phyloP scores from a whole-genome alignment of 2,113 vertebrate species.

The Misgurnus mizolepis region DNA sequence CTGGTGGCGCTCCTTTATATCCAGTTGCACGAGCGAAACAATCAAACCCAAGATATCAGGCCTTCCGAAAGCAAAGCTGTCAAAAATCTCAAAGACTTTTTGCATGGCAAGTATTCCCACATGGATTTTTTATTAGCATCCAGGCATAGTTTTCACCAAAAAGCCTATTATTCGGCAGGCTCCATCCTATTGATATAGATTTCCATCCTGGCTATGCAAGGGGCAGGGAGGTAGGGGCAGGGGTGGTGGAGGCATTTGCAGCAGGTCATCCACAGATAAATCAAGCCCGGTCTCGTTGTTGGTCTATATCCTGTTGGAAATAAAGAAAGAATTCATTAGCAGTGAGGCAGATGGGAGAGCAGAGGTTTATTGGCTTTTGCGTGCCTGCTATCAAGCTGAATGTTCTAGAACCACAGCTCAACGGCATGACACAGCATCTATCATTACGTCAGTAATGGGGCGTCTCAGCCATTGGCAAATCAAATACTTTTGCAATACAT shows the following conservation, averaged over 20 bases:
- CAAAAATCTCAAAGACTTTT: conserved; percentile 74
- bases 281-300: conserved; percentile 79
- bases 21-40: conserved; percentile 63
- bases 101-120: conserved; percentile 72
- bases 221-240: conserved; percentile 46
- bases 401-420: conserved; percentile 45
- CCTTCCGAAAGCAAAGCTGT: conserved; percentile 69
- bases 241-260: conserved; percentile 73
- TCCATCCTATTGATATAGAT: conserved; percentile 78
- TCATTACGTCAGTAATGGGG: conserved; percentile 26
- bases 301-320: conserved; percentile 85
- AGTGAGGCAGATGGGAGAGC: conserved; percentile 68
- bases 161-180: conserved; percentile 70
- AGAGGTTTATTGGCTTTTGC: conserved; percentile 50
- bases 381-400: conserved; percentile 41
- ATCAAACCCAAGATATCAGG: conserved; percentile 61
- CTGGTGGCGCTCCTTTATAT: conserved; percentile 72
- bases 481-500: conserved; percentile 19
- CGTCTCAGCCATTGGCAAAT: background rate
- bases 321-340: conserved; percentile 82
- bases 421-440: conserved; percentile 44
- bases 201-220: conserved; percentile 75
- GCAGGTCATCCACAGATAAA: conserved; percentile 77
- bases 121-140: conserved; percentile 75
- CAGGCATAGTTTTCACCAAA: conserved; percentile 76